Evolutionary conservation across 2,797 vertebrate species (phyloP).

Genomic region (Rhinichthys osculus): DNA sequence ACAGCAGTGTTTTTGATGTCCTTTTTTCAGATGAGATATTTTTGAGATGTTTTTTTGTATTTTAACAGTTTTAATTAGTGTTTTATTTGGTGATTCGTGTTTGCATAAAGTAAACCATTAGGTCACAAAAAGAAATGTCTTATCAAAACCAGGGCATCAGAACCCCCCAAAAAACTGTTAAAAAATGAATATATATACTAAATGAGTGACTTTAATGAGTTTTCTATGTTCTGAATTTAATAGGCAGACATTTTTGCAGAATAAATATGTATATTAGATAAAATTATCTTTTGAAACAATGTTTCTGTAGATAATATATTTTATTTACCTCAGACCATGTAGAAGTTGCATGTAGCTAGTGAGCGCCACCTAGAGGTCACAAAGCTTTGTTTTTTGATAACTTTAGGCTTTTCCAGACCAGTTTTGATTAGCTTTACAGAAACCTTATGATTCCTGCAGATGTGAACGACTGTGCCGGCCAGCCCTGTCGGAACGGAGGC

Average conservation of each 20-base stretch:
- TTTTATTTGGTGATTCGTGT: not conserved
- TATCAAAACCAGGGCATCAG: too few relatives aligned
- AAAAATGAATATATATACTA: not conserved
- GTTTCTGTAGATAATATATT: not conserved
- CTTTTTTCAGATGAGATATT: not conserved
- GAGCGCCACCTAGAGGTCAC: constrained; percentile 68
- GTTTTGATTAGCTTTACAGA: not conserved
- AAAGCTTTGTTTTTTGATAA: constrained; percentile 18
- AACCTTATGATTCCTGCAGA: constrained; percentile 65
- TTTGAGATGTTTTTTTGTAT: not conserved
- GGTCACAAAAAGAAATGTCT: not conserved
- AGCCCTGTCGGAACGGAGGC: constrained; percentile 85
- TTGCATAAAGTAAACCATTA: not conserved
- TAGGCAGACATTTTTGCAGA: not conserved
- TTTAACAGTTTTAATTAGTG: not conserved
- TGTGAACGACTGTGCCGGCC: constrained; percentile 79
- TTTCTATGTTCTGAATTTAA: not conserved
- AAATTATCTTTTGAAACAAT: not conserved
- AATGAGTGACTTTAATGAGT: not conserved
- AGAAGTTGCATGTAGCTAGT: constrained; percentile 30
- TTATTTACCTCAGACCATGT: not conserved
- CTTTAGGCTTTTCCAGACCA: not conserved
- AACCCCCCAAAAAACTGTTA: not conserved
- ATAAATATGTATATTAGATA: not conserved
- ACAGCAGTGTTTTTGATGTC: not conserved